Conservation (phyloP, 2,888 invertebrate genomes). For the Autographa pulchrina region DNA sequence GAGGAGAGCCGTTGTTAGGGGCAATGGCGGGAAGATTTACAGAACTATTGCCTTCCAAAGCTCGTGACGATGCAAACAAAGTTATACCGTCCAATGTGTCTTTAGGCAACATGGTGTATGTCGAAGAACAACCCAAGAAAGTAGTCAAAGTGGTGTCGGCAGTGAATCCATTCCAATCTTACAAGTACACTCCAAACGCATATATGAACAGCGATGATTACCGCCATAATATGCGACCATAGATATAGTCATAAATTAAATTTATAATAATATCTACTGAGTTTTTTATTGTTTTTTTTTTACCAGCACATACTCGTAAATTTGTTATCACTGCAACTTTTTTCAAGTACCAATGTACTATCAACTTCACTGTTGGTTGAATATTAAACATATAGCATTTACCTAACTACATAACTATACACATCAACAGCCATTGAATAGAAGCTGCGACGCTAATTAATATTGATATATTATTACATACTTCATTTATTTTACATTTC, state of each 20-base stretch:
- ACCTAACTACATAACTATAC: too few species aligned
- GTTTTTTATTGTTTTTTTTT: slow-evolving; percentile 15
- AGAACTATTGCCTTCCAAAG: slow-evolving; percentile 57
- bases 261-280: slow-evolving; percentile 9
- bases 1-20: slow-evolving; percentile 75
- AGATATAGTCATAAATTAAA: slow-evolving; percentile 55
- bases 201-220: slow-evolving; percentile 48
- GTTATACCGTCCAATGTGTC: slow-evolving; percentile 64
- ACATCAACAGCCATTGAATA: too few species aligned
- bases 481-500: too few species aligned
- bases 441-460: too few species aligned
- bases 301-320: not conserved
- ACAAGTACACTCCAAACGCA: slow-evolving; percentile 71
- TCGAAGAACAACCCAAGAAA: slow-evolving; percentile 78
- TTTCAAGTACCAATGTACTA: not conserved
- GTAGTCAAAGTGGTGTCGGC: slow-evolving; percentile 80
- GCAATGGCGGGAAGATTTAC: slow-evolving; percentile 63
- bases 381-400: too few species aligned
- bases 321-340: not conserved
- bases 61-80: slow-evolving; percentile 48
- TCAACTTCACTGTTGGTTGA: not conserved
- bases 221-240: slow-evolving; percentile 51
- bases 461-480: too few species aligned
- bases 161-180: slow-evolving; percentile 76
- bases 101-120: slow-evolving; percentile 73